Percentiles rank a stretch among this genome's conserved stretches.
Evolutionary conservation across 2,888 invertebrate species (phyloP).

Genomic region (Alloplasta piceator): DNA sequence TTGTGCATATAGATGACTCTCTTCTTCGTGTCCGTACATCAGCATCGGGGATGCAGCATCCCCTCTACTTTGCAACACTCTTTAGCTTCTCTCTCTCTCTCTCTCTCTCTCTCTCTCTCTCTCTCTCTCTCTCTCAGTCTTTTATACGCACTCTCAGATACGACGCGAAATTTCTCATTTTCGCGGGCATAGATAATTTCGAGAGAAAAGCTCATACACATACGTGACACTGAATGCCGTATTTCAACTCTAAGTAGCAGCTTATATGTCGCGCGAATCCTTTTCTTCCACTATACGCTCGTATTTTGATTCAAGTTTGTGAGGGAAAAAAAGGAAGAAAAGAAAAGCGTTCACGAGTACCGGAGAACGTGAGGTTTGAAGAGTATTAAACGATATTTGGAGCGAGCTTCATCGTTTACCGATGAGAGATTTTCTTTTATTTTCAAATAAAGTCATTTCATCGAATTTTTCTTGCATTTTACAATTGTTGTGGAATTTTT

Average conservation of each 20-base stretch:
- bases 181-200: background rate
- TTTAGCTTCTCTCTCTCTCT: constrained; percentile 9
- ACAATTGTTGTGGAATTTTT: too few species aligned
- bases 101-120: constrained; percentile 29
- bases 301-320: constrained; percentile 9
- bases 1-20: background rate
- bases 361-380: background rate
- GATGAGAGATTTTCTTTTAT: too few species aligned
- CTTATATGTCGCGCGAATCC: constrained; percentile 39
- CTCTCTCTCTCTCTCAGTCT: background rate
- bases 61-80: background rate
- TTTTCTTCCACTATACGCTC: constrained; percentile 26
- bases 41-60: constrained; percentile 3
- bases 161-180: background rate
- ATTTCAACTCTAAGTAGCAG: constrained; percentile 56
- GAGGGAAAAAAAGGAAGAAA: background rate
- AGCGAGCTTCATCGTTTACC: too few species aligned
- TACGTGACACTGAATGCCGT: constrained; percentile 44
- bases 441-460: too few species aligned
- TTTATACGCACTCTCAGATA: background rate
- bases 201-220: background rate
- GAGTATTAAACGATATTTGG: too few species aligned
- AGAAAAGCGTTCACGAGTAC: background rate
- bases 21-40: constrained; percentile 8
- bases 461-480: too few species aligned